phyloP scores from a whole-genome alignment of 2,888 invertebrate species.

The Caenorhabditis panamensis region DNA sequence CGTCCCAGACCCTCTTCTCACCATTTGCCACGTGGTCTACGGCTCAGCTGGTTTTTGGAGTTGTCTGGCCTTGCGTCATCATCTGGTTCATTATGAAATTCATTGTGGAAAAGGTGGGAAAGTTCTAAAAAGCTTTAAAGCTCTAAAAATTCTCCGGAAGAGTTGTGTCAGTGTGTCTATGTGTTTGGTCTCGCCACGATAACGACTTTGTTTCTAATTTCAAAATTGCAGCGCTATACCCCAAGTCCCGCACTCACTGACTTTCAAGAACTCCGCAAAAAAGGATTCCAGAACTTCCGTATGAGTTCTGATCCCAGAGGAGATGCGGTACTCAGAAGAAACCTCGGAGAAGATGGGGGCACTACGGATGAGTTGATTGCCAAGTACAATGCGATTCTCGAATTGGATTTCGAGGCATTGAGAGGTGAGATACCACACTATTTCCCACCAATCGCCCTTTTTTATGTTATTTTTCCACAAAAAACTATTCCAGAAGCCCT shows the following conservation, averaged over 20 bases:
- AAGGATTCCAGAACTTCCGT: background rate
- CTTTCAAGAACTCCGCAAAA: too few species aligned
- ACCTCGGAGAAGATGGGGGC: background rate
- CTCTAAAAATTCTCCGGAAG: too few species aligned
- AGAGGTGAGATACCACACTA: background rate
- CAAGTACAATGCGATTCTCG: background rate
- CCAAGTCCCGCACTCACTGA: too few species aligned
- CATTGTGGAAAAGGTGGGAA: constrained; percentile 54
- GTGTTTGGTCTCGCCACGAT: too few species aligned
- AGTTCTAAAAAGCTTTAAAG: too few species aligned
- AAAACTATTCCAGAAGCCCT: constrained; percentile 72
- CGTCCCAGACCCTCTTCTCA: background rate
- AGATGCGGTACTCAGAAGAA: background rate
- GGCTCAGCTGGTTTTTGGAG: constrained; percentile 35
- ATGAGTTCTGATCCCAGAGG: background rate
- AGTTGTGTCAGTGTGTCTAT: too few species aligned
- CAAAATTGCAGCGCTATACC: too few species aligned
- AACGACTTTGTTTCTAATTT: too few species aligned
- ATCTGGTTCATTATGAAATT: constrained; percentile 45
- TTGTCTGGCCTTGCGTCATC: constrained; percentile 39
- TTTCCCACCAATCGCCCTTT: background rate
- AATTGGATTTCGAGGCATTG: background rate
- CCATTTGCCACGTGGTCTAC: constrained; percentile 17
- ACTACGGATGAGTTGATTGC: too few species aligned
- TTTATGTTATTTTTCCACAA: too few species aligned